Evolutionary conservation across 2,113 vertebrate genomes (phyloP).

Genomic region (Phalacrocorax carbo): DNA sequence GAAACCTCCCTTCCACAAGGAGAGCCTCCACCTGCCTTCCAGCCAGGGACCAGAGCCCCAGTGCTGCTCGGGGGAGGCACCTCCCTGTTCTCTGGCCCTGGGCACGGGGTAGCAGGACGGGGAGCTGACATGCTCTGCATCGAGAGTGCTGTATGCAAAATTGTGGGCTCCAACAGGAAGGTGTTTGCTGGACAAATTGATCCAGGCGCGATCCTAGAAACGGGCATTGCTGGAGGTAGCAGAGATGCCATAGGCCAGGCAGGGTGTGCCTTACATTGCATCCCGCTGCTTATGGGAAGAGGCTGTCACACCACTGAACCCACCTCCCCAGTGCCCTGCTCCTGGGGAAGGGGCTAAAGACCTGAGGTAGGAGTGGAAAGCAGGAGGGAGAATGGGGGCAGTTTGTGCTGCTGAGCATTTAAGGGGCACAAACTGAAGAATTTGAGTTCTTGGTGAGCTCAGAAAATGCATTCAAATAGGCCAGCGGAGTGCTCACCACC

Average conservation of each 20-base stretch:
- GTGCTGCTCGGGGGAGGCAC: too few relatives aligned
- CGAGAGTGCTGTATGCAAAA: fast-evolving
- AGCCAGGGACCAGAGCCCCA: not conserved
- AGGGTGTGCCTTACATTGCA: fast-evolving
- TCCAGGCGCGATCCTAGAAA: not conserved
- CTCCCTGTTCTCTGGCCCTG: not conserved
- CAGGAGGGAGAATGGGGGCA: not conserved
- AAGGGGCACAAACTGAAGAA: not conserved
- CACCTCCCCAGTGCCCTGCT: not conserved
- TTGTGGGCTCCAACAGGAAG: not conserved
- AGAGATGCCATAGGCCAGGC: fast-evolving
- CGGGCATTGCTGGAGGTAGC: not conserved
- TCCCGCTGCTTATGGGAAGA: fast-evolving
- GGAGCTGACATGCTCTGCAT: fast-evolving
- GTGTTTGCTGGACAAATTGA: not conserved
- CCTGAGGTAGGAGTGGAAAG: not conserved
- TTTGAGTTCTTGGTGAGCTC: not conserved
- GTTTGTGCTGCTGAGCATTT: not conserved
- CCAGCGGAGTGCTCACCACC: not conserved
- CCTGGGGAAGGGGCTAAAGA: not conserved
- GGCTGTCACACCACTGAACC: not conserved
- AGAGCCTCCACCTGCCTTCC: not conserved
- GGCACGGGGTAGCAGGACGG: not conserved
- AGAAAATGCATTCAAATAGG: not conserved
- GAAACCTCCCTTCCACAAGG: not conserved